Evolutionary conservation across 1,140 invertebrate genomes (phyloP).

Genomic region (Brachionus paranguensis): DNA sequence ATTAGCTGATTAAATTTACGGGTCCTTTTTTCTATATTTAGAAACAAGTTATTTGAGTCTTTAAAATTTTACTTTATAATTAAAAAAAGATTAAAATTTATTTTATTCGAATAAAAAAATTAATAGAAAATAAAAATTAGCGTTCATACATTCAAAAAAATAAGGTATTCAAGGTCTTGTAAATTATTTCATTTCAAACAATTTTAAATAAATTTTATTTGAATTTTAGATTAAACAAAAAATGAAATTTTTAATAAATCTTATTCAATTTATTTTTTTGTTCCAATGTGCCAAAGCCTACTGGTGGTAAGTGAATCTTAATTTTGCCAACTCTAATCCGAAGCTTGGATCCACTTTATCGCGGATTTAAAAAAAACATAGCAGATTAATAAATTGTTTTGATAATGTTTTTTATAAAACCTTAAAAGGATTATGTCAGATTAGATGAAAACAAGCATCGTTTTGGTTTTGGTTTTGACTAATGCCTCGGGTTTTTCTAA

Average conservation of each 20-base stretch:
- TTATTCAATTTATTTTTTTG: background rate
- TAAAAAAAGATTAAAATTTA: too few relatives aligned
- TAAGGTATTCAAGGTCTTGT: too few relatives aligned
- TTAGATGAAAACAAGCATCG: background rate
- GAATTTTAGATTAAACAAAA: background rate
- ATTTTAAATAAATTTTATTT: background rate
- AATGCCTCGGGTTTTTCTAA: background rate
- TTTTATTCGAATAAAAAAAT: too few relatives aligned
- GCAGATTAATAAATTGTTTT: slow-evolving; percentile 25
- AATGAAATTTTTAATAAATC: background rate
- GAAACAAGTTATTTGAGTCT: too few relatives aligned
- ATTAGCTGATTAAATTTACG: too few relatives aligned
- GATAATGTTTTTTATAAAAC: background rate
- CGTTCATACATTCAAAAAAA: too few relatives aligned
- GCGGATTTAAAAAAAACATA: background rate
- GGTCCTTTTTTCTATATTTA: too few relatives aligned
- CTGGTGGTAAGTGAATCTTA: slow-evolving; percentile 6
- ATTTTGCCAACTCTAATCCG: background rate
- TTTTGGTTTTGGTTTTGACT: background rate
- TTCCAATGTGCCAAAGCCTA: background rate
- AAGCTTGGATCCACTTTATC: background rate
- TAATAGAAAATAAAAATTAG: too few relatives aligned
- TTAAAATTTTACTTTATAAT: too few relatives aligned
- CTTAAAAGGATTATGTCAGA: background rate
- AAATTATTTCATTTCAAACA: too few relatives aligned